These are phyloP conservation scores for Otis tarda DNA, from an alignment of 2,113 vertebrate genomes.

Conservation along the genomic window DNA sequence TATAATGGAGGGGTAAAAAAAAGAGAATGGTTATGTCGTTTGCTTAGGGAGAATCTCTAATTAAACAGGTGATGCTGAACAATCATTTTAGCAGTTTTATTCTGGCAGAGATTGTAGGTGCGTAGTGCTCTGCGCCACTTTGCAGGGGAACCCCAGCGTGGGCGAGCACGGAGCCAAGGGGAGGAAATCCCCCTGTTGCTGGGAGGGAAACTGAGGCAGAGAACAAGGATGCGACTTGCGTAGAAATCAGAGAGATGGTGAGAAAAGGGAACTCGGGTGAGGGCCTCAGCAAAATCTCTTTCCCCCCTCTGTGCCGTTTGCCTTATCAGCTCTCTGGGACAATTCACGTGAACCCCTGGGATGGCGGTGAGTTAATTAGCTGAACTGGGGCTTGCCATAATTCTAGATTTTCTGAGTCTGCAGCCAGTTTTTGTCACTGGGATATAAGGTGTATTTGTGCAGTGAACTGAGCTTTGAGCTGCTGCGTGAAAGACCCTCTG, in stretches of 20 bases:
- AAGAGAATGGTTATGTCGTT: rapidly evolving
- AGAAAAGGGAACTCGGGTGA: not conserved
- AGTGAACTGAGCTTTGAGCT: not conserved
- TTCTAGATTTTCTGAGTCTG: not conserved
- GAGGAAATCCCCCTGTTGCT: not conserved
- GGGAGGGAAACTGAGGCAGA: not conserved
- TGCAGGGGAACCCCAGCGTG: not conserved
- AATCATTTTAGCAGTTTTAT: not conserved
- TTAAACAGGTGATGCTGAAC: not conserved
- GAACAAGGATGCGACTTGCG: not conserved
- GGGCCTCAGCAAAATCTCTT: not conserved
- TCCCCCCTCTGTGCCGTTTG: not conserved
- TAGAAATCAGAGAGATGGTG: not conserved
- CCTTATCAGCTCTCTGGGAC: not conserved
- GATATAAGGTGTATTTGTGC: not conserved
- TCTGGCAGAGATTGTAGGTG: not conserved
- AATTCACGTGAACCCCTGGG: not conserved
- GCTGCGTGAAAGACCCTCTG: not conserved
- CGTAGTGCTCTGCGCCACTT: not conserved
- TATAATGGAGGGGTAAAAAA: not conserved
- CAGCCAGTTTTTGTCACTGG: not conserved
- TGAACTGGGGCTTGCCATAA: not conserved
- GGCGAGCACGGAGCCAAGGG: not conserved
- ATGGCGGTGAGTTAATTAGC: rapidly evolving
- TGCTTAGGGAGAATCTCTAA: not conserved